phyloP scores from a whole-genome alignment of 2,113 vertebrate species.

The Talpa occidentalis region DNA sequence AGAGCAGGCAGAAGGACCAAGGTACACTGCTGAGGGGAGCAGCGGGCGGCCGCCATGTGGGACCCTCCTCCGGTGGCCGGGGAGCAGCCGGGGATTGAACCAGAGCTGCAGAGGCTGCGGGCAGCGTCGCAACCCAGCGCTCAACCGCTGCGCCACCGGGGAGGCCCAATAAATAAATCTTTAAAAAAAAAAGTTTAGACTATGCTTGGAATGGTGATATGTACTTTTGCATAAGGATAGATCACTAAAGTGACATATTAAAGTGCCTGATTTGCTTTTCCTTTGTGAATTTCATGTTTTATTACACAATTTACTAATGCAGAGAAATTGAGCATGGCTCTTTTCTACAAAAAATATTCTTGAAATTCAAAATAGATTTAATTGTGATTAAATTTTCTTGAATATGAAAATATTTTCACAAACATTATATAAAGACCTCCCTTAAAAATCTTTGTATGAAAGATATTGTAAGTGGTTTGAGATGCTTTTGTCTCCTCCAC shows the following conservation, averaged over 20 bases:
- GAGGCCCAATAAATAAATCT: no score
- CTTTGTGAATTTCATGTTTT: constrained; percentile 15
- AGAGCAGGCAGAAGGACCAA: no score
- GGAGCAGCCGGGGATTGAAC: no score
- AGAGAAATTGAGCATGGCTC: not conserved
- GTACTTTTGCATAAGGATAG: not conserved
- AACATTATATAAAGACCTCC: not conserved
- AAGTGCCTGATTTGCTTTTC: not conserved
- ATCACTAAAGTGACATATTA: not conserved
- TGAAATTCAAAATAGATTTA: not conserved
- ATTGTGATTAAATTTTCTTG: not conserved
- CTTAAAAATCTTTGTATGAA: not conserved
- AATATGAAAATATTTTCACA: constrained; percentile 16
- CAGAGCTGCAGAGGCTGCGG: no score
- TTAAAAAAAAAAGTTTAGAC: no score
- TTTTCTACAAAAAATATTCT: not conserved
- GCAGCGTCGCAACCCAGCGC: no score
- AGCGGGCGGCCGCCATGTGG: no score
- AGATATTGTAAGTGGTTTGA: not conserved
- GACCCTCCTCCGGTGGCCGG: no score
- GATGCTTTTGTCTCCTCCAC: not conserved
- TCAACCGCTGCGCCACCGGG: no score
- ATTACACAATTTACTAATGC: not conserved
- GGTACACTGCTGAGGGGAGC: no score
- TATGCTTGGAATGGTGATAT: not conserved